Conservation (phyloP, 2,888 invertebrate species). For the Chrysotoxum bicinctum region DNA sequence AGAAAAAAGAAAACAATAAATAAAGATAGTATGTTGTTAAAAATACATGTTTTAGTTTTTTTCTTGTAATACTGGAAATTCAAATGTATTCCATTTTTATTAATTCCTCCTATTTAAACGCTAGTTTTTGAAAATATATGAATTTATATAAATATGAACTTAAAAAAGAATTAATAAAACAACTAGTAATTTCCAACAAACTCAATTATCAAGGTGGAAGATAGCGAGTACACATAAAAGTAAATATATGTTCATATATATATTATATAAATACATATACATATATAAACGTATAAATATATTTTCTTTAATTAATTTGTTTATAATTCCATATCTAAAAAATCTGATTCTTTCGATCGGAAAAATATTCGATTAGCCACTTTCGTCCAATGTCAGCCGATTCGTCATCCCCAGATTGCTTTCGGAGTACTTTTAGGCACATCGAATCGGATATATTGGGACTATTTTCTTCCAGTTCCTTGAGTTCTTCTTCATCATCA, state of each 20-base stretch:
- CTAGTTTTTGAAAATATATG: conserved; percentile 68
- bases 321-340: conserved; percentile 73
- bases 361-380: conserved; percentile 76
- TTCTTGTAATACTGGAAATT: conserved; percentile 67
- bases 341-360: conserved; percentile 67
- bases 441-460: conserved; percentile 78
- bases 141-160: conserved; percentile 71
- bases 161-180: conserved; percentile 72
- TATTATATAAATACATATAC: conserved; percentile 34
- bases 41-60: conserved; percentile 9
- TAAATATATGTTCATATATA: conserved; percentile 26
- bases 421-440: conserved; percentile 77
- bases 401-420: conserved; percentile 77
- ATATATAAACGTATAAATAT: conserved; percentile 76
- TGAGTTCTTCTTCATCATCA: conserved; percentile 78
- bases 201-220: conserved; percentile 71
- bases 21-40: neutral
- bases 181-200: conserved; percentile 72
- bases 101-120: conserved; percentile 69
- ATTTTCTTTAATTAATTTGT: conserved; percentile 77
- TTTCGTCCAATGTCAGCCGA: conserved; percentile 77
- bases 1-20: conserved; percentile 4
- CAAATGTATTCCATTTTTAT: conserved; percentile 63
- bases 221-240: conserved; percentile 64
- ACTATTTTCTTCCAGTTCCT: conserved; percentile 78